These are phyloP conservation scores for Lingula anatina DNA, from an alignment of 2,888 invertebrate species.

Conservation along the genomic window DNA sequence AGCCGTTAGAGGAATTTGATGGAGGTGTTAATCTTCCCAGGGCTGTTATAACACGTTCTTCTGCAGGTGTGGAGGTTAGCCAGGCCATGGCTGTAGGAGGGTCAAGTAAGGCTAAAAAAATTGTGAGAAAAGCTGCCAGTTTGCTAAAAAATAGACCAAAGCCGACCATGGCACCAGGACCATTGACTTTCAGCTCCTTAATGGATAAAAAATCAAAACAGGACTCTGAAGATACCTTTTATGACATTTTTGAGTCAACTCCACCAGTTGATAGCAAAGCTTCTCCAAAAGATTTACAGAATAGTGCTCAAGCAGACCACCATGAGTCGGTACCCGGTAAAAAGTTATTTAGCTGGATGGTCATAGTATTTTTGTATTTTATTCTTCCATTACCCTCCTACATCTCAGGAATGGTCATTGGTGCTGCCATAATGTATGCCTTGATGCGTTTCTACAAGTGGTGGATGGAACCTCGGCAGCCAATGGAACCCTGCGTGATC, in stretches of 20 bases:
- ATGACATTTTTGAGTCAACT: too few species aligned
- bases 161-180: background rate
- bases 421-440: slow-evolving; percentile 21
- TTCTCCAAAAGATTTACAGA: background rate
- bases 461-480: slow-evolving; percentile 21
- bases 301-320: background rate
- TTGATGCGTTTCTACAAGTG: slow-evolving; percentile 27
- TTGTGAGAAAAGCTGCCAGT: too few species aligned
- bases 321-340: background rate
- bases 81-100: too few species aligned
- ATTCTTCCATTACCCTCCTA: slow-evolving; percentile 40
- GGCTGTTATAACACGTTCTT: background rate
- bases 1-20: slow-evolving; percentile 18
- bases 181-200: background rate
- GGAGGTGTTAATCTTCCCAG: slow-evolving; percentile 11
- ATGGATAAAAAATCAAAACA: background rate
- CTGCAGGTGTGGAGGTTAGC: background rate
- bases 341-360: slow-evolving; percentile 3
- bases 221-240: background rate
- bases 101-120: too few species aligned
- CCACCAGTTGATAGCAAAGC: background rate
- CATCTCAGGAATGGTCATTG: slow-evolving; percentile 34
- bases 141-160: background rate
- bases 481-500: slow-evolving; percentile 17
- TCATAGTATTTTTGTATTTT: slow-evolving; percentile 26